phyloP scores from a whole-genome alignment of 2,797 vertebrate species.

The Bucorvus abyssinicus region DNA sequence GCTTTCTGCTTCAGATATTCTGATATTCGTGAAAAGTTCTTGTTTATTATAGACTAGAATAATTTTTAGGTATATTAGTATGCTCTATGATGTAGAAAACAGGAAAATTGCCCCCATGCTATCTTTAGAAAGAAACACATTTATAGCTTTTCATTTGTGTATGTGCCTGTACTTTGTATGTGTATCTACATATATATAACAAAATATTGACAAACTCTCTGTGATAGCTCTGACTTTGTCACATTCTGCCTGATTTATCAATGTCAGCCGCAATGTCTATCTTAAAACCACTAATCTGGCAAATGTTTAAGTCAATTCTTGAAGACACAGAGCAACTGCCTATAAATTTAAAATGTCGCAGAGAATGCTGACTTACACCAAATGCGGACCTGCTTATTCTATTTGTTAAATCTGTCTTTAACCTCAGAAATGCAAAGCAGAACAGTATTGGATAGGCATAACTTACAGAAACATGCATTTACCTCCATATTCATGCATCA shows the following conservation, averaged over 20 bases:
- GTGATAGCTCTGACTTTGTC: not conserved
- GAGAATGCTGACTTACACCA: not conserved
- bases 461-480: slow-evolving; percentile 7
- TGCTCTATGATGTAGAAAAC: not conserved
- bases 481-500: not conserved
- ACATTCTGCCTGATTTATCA: not conserved
- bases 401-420: not conserved
- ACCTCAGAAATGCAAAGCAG: slow-evolving; percentile 1
- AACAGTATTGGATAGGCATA: not conserved
- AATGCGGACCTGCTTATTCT: not conserved
- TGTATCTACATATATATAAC: not conserved
- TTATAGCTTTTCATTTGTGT: not conserved
- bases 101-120: not conserved
- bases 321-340: slow-evolving; percentile 7
- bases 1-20: not conserved
- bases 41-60: not conserved
- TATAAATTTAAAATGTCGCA: not conserved
- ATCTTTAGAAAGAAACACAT: not conserved
- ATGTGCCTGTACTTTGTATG: not conserved
- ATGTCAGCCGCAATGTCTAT: not conserved
- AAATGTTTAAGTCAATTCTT: slow-evolving; percentile 2
- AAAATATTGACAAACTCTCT: not conserved
- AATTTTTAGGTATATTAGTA: not conserved
- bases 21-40: not conserved
- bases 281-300: not conserved